Evolutionary conservation across 2,113 vertebrate species (phyloP).

Genomic region (Dryoscopus gambensis): DNA sequence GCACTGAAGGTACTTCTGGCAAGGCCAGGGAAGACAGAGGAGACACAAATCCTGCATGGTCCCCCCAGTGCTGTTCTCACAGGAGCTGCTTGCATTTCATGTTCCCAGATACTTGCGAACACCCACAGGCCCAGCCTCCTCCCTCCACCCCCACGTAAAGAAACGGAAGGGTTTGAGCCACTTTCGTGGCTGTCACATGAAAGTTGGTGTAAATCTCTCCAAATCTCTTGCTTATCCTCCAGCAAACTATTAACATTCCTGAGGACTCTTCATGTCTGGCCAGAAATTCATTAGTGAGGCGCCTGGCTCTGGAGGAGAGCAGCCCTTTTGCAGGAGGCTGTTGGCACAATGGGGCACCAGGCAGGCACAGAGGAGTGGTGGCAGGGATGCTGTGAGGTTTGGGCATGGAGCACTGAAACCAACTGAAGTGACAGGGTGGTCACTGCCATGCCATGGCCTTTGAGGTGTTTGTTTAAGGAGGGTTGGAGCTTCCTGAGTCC

Average conservation of each 20-base stretch:
- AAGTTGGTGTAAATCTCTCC: slow-evolving; percentile 46
- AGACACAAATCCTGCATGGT: neutral
- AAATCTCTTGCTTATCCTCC: slow-evolving; percentile 63
- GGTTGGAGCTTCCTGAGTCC: neutral
- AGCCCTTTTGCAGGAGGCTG: neutral
- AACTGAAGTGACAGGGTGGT: neutral
- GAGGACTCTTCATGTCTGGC: slow-evolving; percentile 57
- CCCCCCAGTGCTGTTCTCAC: neutral
- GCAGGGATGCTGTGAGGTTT: neutral
- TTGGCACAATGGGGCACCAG: neutral
- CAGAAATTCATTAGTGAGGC: slow-evolving; percentile 60
- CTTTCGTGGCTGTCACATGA: slow-evolving; percentile 36
- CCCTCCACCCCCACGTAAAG: neutral
- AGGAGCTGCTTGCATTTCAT: neutral
- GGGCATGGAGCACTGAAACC: neutral
- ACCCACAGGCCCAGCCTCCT: neutral
- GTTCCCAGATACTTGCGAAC: neutral
- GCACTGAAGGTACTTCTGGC: neutral
- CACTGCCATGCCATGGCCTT: neutral
- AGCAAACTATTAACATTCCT: slow-evolving; percentile 69
- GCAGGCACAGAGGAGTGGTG: neutral
- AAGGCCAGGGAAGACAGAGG: neutral
- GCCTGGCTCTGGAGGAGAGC: slow-evolving; percentile 13
- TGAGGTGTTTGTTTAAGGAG: neutral
- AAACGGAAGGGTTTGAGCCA: slow-evolving; percentile 17